Conservation (phyloP, 2,888 invertebrate species). For the Pyrrhia umbra region DNA sequence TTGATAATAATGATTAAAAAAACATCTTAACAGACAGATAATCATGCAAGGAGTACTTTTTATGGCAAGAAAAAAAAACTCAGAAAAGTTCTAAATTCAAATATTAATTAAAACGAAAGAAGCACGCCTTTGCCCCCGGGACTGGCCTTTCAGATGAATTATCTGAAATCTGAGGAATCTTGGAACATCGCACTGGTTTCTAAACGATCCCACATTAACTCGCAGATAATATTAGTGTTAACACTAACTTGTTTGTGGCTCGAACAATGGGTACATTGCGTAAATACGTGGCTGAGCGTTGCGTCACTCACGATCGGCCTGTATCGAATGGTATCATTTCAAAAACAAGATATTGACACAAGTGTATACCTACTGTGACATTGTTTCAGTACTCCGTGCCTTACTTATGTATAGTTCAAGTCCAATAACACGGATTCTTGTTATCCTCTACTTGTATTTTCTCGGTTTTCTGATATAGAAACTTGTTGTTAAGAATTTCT, state of each 20-base stretch:
- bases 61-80: conserved; percentile 3
- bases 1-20: too few relatives aligned
- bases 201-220: conserved; percentile 34
- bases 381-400: conserved; percentile 66
- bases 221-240: conserved; percentile 58
- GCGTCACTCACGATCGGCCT: conserved; percentile 79
- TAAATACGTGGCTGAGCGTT: conserved; percentile 70
- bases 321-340: conserved; percentile 79
- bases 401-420: conserved; percentile 64
- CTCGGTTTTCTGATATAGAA: conserved; percentile 44
- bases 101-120: not conserved
- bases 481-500: conserved; percentile 38
- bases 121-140: not conserved
- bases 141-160: not conserved
- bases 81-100: conserved; percentile 3
- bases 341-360: conserved; percentile 87
- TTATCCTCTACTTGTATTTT: conserved; percentile 52
- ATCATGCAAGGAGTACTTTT: too few relatives aligned
- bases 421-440: conserved; percentile 62
- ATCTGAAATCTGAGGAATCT: not conserved
- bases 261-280: conserved; percentile 69
- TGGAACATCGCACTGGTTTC: not conserved
- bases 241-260: conserved; percentile 62
- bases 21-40: too few relatives aligned
- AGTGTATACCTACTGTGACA: conserved; percentile 75